Evolutionary conservation across 2,113 vertebrate species (phyloP).

Genomic region (Uropsilus gracilis): DNA sequence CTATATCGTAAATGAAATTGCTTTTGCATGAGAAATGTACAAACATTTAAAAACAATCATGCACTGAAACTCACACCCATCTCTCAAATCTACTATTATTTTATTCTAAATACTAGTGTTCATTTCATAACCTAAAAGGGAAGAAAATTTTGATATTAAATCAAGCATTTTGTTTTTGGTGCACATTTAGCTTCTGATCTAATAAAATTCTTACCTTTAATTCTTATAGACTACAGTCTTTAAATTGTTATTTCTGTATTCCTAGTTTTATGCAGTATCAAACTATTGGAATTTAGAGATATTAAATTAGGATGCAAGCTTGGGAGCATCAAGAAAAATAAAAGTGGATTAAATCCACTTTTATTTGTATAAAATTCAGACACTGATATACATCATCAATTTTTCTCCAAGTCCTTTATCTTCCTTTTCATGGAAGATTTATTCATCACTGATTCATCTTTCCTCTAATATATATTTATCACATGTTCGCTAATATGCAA

Average conservation of each 20-base stretch:
- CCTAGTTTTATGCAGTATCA: background rate
- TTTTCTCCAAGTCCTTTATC: background rate
- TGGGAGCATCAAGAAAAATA: background rate
- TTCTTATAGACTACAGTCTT: background rate
- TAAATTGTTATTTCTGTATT: background rate
- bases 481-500: background rate
- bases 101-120: background rate
- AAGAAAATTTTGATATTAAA: background rate
- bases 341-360: background rate
- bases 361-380: background rate
- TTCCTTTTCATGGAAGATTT: background rate
- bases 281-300: background rate
- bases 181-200: background rate
- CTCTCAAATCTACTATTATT: background rate
- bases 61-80: background rate
- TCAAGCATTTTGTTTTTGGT: too few species aligned
- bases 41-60: background rate
- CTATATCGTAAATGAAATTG: background rate
- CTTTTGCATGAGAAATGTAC: background rate
- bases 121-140: background rate
- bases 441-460: background rate
- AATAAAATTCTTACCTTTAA: background rate
- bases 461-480: background rate
- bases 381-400: background rate
- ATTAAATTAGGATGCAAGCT: background rate